Evolutionary conservation across 2,113 vertebrate species (phyloP), one percentile per base, ranked within the genome.

Genomic region (Caracal caracal): DNA sequence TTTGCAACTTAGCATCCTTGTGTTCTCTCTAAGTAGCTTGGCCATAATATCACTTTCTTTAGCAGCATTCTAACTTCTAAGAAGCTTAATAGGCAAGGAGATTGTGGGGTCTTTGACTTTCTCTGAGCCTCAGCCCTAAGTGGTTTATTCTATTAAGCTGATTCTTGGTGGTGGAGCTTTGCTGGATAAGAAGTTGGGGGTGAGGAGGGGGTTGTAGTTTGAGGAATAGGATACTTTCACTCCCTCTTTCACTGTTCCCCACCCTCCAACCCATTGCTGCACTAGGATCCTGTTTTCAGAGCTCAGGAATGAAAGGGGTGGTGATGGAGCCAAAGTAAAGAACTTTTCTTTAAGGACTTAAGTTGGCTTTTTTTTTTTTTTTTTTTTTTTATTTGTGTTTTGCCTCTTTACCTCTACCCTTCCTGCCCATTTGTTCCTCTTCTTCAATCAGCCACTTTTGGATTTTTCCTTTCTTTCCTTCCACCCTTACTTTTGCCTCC

Each of bases 71-170:
- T 96, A 94, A 98, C 97, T 98, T 97, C 96, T 97, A 98, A 98
- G 97, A 98, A 93, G 95, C 96, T 97, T 97, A 98, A 93, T 88
- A 83, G 82, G 40, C 89, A 37, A 47, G 71, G 82, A 80, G 78
- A 96, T 20, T 73, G 96, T 66, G 56, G 43, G 89, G 93, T 70
- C 35, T 79, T 97, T 95, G 96, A 97, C 89, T 97, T 92, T 96
- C 56, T 95, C 81, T 94, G 92, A 97, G 96, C 90, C 94, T 95
- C 66, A 95, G 88, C 90, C 93, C 96, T 97, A 97, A 98, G 96
- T 97, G 97, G 93, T 98, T 98, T 98, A 95, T 98, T 98, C 96
- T 98, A 96, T 97, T 96, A 97, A 98, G 93, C 96, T 98, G 97
- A 95, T 98, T 93, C 93, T 73, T 92, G 94, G 92, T 97, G 95